Base-by-base conservation (phyloP, 2,888 invertebrate species). In the Drosophila yooni region DNA sequence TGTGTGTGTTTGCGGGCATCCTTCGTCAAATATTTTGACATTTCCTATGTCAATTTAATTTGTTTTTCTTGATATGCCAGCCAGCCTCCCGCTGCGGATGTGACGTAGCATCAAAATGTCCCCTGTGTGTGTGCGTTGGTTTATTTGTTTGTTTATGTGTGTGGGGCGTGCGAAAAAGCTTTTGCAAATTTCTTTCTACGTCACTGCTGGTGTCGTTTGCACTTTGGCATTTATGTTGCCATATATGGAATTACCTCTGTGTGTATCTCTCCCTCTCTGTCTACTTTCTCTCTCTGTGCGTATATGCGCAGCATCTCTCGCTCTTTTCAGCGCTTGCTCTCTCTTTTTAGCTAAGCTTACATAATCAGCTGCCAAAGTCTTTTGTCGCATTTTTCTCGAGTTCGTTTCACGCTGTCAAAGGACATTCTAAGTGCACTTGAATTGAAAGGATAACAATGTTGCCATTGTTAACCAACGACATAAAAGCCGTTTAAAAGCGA, bases 171-270 rank as follows among this genome's bases (percentile, higher is more conserved):
- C 21, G 36, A 72, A 70, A 84, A 76, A 84, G 70, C 73, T 82
- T 61, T 59, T 40, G 36, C 29, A 52, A 60, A 38, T 69, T 65
- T 53, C 61, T 66, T 74, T 70, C 74, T 74, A 86, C 90, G 86
- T 88, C 89, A 84, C 58, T 43, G 31, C 56, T 43, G 31, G 34
- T 46, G 46, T 48, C 54, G 69, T 43, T 48, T 73, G 88, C 77
- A 82, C 90, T 89, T 89, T 87, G 88, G 70, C 91, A 91, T 87
- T 91, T 80, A 66, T 66, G 50, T 59, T 31, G 15, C 29, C 57
- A 57, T 58, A 74, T 43, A 51, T 54, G 34, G 11, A 46, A 50
- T 36, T 46, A 11, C 15, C 33, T 43, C 36, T 38, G 25, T 33
- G 36, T 56, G 21, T 43, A 25, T 27, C 18, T 31, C n/a, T 46